Percentiles rank a stretch among this genome's conserved stretches.
These are phyloP conservation scores for Tokudaia muenninki DNA, from an alignment of 2,797 vertebrate genomes.

Conservation along the genomic window DNA sequence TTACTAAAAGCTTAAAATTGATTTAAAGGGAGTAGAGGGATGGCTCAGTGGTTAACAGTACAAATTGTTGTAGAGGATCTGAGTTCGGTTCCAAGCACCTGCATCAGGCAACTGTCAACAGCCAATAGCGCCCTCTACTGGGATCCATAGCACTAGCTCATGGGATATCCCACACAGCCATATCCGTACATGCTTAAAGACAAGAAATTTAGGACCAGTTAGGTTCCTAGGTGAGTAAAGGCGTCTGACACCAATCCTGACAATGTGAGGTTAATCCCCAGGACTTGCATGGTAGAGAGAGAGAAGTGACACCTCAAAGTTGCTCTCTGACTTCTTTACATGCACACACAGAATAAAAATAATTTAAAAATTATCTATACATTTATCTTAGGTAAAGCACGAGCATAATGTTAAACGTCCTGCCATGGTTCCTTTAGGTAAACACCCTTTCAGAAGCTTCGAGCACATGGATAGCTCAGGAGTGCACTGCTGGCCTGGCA, in stretches of 20 bases:
- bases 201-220: too few species aligned
- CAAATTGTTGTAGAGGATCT: too few species aligned
- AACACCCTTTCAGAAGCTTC: conserved; percentile 71
- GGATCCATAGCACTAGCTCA: not conserved
- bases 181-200: not conserved
- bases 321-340: not conserved
- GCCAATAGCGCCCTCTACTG: not conserved
- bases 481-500: not conserved
- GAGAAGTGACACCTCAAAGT: not conserved
- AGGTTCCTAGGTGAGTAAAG: not conserved
- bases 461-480: not conserved
- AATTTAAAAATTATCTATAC: not conserved
- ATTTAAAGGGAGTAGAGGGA: not conserved
- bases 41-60: not conserved
- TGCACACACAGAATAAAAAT: not conserved
- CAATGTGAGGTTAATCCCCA: not conserved
- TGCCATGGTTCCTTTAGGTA: conserved; percentile 55
- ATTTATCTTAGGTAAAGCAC: conserved; percentile 15
- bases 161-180: not conserved
- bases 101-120: not conserved
- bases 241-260: not conserved
- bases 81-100: not conserved
- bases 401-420: conserved; percentile 59
- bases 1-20: conserved; percentile 53
- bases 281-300: not conserved